Conservation (phyloP, 2,888 invertebrate species). For the Chaetogeoica ovagalla region DNA sequence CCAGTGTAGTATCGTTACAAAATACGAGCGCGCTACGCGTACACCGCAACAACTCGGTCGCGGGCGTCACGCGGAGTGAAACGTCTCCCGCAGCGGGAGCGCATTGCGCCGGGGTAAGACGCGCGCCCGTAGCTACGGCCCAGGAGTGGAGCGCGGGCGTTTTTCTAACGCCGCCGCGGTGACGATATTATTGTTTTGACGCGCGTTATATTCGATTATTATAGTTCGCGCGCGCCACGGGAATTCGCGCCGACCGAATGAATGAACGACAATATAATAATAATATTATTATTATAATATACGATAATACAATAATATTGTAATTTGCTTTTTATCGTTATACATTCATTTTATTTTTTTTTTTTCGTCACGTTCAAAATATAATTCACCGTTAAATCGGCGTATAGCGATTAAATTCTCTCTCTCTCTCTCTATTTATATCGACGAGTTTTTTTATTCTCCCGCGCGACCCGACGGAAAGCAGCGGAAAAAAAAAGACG, state of each 20-base stretch:
- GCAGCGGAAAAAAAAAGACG: neutral
- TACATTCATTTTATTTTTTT: neutral
- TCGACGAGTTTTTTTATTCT: too few relatives aligned
- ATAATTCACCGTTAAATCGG: slow-evolving; percentile 48
- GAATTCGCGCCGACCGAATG: slow-evolving; percentile 11
- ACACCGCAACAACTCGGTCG: slow-evolving; percentile 21
- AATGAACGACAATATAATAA: slow-evolving; percentile 14
- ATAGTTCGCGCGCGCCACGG: slow-evolving; percentile 9
- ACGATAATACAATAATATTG: neutral
- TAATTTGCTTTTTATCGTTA: neutral
- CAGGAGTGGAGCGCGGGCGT: too few relatives aligned
- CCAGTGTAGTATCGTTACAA: too few relatives aligned
- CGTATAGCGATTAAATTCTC: neutral
- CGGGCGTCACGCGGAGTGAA: slow-evolving; percentile 51
- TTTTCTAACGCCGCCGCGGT: too few relatives aligned
- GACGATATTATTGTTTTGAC: too few relatives aligned
- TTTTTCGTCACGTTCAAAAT: neutral
- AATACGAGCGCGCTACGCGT: neutral
- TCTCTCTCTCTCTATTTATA: neutral
- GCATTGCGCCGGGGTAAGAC: too few relatives aligned
- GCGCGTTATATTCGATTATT: too few relatives aligned
- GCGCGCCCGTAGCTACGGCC: too few relatives aligned
- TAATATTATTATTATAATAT: neutral
- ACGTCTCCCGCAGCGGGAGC: slow-evolving; percentile 15
- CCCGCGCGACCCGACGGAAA: neutral